These are phyloP conservation scores for Clarias pachynema DNA, from an alignment of 2,797 vertebrate species.

Conservation along the genomic window DNA sequence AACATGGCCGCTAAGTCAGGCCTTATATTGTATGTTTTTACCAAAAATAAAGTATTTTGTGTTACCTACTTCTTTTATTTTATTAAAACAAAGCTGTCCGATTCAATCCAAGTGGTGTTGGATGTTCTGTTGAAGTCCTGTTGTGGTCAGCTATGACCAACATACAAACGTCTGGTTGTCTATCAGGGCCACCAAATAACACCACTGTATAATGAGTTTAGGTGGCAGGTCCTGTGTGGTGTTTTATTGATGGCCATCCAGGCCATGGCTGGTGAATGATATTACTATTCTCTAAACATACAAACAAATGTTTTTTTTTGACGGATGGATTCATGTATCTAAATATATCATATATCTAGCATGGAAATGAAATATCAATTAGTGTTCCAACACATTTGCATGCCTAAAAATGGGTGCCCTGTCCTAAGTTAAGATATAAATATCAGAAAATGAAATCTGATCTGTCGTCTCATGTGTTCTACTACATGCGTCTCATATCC, in stretches of 20 bases:
- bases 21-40: conserved; percentile 59
- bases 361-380: not conserved
- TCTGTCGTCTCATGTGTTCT: not conserved
- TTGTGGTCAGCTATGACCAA: not conserved
- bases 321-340: not conserved
- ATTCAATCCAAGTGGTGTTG: not conserved
- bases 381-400: not conserved
- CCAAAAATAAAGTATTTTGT: conserved; percentile 66
- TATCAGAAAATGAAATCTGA: not conserved
- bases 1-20: not conserved
- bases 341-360: not conserved
- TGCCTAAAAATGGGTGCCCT: not conserved
- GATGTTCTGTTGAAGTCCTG: not conserved
- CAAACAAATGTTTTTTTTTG: too few species aligned
- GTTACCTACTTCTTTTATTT: not conserved
- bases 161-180: not conserved
- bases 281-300: too few species aligned
- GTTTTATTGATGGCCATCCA: too few species aligned
- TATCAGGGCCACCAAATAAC: not conserved
- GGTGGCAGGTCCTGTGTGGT: too few species aligned
- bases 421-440: not conserved
- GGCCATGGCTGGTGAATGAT: too few species aligned
- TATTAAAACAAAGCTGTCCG: not conserved
- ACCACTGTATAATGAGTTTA: too few species aligned
- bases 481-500: not conserved